A percentile compares a stretch with the other conserved stretches of the same genome.
Evolutionary conservation across 2,888 invertebrate species (phyloP).

Genomic region (Molanna angustata): DNA sequence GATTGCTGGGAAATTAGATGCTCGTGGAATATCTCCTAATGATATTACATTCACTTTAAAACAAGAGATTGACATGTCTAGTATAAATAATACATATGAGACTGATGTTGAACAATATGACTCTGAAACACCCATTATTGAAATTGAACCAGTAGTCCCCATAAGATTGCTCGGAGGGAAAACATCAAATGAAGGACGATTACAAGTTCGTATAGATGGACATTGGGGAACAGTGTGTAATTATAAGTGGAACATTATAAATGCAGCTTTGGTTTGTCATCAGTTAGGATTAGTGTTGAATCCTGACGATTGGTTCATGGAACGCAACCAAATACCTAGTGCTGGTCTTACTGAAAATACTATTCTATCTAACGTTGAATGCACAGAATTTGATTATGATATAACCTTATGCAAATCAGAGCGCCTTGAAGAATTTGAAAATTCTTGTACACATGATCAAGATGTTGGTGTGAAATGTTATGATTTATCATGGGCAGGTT

Average conservation of each 20-base stretch:
- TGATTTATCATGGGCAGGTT: conserved; percentile 91
- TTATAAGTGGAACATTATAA: conserved; percentile 89
- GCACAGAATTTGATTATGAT: conserved; percentile 87
- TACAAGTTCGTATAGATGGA: conserved; percentile 79
- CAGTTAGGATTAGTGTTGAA: conserved; percentile 91
- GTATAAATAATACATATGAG: conserved; percentile 62
- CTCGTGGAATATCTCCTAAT: conserved; percentile 73
- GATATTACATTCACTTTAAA: conserved; percentile 78
- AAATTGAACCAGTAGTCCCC: conserved; percentile 62
- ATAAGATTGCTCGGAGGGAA: conserved; percentile 81
- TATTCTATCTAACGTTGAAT: conserved; percentile 82
- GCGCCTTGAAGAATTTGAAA: conserved; percentile 73
- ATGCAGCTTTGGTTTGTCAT: conserved; percentile 92
- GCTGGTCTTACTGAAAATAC: conserved; percentile 76
- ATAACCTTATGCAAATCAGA: conserved; percentile 86
- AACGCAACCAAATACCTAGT: conserved; percentile 75
- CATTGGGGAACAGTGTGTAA: conserved; percentile 98
- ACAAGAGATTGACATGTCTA: conserved; percentile 66
- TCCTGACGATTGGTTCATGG: conserved; percentile 86
- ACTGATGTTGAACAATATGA: conserved; percentile 55
- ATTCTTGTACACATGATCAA: conserved; percentile 82
- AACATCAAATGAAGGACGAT: conserved; percentile 79
- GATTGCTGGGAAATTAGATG: conserved; percentile 89
- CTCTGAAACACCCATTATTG: conserved; percentile 57
- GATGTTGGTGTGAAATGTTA: conserved; percentile 89